phyloP scores from a whole-genome alignment of 2,797 vertebrate species.

The Chaenodraco wilsoni region DNA sequence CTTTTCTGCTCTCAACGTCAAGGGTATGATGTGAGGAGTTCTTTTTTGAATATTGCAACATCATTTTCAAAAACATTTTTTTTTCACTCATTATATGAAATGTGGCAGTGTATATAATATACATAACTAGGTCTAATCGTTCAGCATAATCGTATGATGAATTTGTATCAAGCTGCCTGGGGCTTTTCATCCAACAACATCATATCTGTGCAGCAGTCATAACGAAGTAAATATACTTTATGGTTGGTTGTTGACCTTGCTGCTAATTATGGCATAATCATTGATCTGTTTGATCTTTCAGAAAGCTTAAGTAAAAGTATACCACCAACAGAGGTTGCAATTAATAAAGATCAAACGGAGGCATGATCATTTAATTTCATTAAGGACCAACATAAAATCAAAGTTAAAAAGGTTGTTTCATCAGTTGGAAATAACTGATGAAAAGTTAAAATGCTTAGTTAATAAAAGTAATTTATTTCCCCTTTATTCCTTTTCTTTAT shows the following conservation, averaged over 20 bases:
- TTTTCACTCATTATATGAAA: slow-evolving; percentile 43
- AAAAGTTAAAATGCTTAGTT: slow-evolving; percentile 29
- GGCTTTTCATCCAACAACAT: slow-evolving; percentile 58
- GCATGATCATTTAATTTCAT: slow-evolving; percentile 11
- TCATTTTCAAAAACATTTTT: slow-evolving; percentile 30
- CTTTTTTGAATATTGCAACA: slow-evolving; percentile 46
- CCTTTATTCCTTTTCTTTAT: slow-evolving; percentile 1
- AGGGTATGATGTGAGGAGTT: slow-evolving; percentile 41
- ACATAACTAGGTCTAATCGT: slow-evolving; percentile 60
- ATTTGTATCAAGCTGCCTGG: slow-evolving; percentile 47
- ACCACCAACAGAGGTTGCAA: slow-evolving; percentile 1
- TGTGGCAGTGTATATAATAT: slow-evolving; percentile 62
- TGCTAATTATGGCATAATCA: slow-evolving; percentile 45
- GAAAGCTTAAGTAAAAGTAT: slow-evolving; percentile 31
- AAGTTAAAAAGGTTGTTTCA: slow-evolving; percentile 2
- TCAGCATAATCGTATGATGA: slow-evolving; percentile 31
- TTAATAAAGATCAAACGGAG: slow-evolving; percentile 41
- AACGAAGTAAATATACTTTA: slow-evolving; percentile 40
- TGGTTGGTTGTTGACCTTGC: slow-evolving; percentile 44
- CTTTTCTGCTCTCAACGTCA: slow-evolving; percentile 40
- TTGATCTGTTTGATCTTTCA: slow-evolving; percentile 61
- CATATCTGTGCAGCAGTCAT: slow-evolving; percentile 37
- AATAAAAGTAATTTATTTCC: background rate
- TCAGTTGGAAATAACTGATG: slow-evolving; percentile 16
- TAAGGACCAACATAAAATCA: slow-evolving; percentile 17